Base-by-base conservation (phyloP, 1,140 invertebrate genomes). In the Sesamia nonagrioides region DNA sequence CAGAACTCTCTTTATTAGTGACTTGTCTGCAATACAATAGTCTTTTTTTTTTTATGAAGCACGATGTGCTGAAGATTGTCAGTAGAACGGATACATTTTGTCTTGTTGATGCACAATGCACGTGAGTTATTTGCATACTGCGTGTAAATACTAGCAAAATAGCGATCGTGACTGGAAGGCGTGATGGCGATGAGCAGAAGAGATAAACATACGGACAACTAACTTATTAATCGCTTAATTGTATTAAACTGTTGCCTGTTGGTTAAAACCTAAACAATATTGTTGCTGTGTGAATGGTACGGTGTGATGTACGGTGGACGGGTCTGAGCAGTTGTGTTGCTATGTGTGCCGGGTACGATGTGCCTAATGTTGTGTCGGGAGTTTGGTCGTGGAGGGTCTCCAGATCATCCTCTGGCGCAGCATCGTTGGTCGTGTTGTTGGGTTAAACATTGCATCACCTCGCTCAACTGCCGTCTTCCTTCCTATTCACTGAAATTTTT, bases 21-120 rank as follows among this genome's bases (percentile, higher is more conserved):
- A 69, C 56, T 27, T 45, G 17, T 27, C 73, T 75, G 58, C n/a
- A 45, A 63, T n/a, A 61, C 73, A 75, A 75, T 75, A 17, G 33
- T n/a, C 0, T 35, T 71, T 71, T 71, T 71, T 71, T 71, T 54
- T 71, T 71, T 37, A 66, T 71, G 18, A 54, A 33, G 8, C 68
- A 54, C 66, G 66, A 48, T 71, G 33, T 52, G 40, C 56, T 75
- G 35, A 75, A 42, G 40, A 75, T 60, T 15, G 13, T 7, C 52
- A 48, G n/a, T 48, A 61, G 17, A 61, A 37, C 71, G 71, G 71
- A 75, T 61, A 75, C 42, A 42, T 21, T n/a, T 61, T 45, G 40
- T 61, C 73, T 75, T 18, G 73, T 75, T 75, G 37, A 66, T 72
- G 50, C 68, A 73, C 79, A 80, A 54, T 68, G 73, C 79, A 72